Conservation (phyloP, 2,113 vertebrate genomes). For the Nothoprocta pentlandii region DNA sequence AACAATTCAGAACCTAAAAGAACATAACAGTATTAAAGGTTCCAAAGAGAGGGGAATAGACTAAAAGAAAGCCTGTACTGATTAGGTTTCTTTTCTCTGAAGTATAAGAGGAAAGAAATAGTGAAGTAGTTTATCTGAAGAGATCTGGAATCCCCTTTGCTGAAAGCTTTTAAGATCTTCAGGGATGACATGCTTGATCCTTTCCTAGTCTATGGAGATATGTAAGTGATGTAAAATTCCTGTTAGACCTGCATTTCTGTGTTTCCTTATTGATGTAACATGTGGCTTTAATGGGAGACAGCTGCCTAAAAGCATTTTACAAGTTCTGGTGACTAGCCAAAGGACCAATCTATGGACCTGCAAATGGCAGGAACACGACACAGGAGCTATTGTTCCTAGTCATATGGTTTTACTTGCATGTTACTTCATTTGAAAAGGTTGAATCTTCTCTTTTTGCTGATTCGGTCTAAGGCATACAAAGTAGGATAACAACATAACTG, state of each 20-base stretch:
- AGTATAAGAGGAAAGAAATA: not conserved
- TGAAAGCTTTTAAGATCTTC: conserved; percentile 32
- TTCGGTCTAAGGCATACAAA: not conserved
- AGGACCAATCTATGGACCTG: conserved; percentile 54
- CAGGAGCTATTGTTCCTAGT: conserved; percentile 39
- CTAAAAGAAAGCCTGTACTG: not conserved
- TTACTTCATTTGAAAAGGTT: conserved; percentile 13
- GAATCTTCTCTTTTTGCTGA: conserved; percentile 8
- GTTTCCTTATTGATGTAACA: conserved; percentile 51
- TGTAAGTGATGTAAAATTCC: not conserved
- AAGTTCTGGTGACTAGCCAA: conserved; percentile 49
- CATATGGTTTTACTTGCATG: conserved; percentile 49
- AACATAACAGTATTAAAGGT: not conserved
- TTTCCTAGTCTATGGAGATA: conserved; percentile 11
- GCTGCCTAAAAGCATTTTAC: conserved; percentile 64
- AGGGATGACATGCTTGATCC: conserved; percentile 42
- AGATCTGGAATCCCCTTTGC: conserved; percentile 25
- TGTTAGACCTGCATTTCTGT: not conserved
- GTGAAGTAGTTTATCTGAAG: not conserved
- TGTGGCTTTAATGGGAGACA: conserved; percentile 67
- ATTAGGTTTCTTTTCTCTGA: not conserved
- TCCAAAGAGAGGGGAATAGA: not conserved
- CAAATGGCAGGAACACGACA: conserved; percentile 34
- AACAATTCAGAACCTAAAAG: not conserved
- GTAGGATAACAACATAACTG: not conserved